Evolutionary conservation across 2,888 invertebrate species (phyloP).

Genomic region (Buathra laborator): DNA sequence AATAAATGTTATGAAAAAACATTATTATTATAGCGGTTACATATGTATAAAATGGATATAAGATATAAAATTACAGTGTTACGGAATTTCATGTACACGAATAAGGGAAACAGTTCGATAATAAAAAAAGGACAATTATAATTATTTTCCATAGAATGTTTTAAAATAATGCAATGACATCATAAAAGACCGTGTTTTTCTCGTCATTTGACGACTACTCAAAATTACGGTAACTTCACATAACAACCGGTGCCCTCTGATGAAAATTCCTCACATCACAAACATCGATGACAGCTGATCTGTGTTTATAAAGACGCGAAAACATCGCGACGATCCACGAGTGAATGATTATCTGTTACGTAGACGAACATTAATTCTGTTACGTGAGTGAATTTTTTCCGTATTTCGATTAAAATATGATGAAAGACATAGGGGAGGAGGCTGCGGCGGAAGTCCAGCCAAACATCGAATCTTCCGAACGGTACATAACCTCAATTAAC

Average conservation of each 20-base stretch:
- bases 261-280: background rate
- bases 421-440: slow-evolving; percentile 78
- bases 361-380: background rate
- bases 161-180: too few relatives aligned
- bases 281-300: slow-evolving; percentile 59
- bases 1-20: too few relatives aligned
- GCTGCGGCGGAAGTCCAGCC: slow-evolving; percentile 74
- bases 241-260: background rate
- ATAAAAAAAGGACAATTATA: too few relatives aligned
- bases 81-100: too few relatives aligned
- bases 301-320: slow-evolving; percentile 37
- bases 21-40: too few relatives aligned
- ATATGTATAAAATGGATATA: too few relatives aligned
- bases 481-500: slow-evolving; percentile 68
- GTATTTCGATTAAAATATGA: slow-evolving; percentile 72
- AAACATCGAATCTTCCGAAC: slow-evolving; percentile 64
- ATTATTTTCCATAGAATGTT: too few relatives aligned
- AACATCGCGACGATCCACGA: background rate
- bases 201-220: too few relatives aligned
- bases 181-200: too few relatives aligned
- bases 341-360: slow-evolving; percentile 9
- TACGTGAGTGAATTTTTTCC: background rate
- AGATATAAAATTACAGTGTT: too few relatives aligned
- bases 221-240: too few relatives aligned
- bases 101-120: too few relatives aligned